Evolutionary conservation across 2,888 invertebrate genomes (phyloP), one percentile per base, ranked within the genome.

Genomic region (Sarcophaga rosellei): DNA sequence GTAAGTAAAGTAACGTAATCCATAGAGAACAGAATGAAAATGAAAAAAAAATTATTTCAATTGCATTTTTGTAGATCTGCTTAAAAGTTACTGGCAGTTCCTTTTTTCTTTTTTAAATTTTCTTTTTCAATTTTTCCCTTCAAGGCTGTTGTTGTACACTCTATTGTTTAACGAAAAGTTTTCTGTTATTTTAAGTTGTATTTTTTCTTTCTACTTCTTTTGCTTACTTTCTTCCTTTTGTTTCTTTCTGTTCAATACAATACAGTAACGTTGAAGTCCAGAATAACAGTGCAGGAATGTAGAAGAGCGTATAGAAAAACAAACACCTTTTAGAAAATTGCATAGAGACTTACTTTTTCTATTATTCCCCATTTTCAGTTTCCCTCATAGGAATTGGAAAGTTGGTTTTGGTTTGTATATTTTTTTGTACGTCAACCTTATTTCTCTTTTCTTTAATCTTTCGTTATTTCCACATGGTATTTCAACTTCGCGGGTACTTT

Each of bases 71-170:
- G 35, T 35, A 23, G 12, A 80, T 75, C 21, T 72, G 21, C 69
- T 69, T 53, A 20, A 96, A 90, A 96, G 97, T 92, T 95, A 96
- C 90, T 45, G 20, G 44, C 3, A 47, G 61, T 21, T 12, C 4
- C 53, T n/a, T 47, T 23, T 73, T 53, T 72, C 62, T 21, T 15
- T 57, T 35, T 25, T 44, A 25, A 25, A 15, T 69, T 23, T 53
- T 53, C 59, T 35, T 61, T 8, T 53, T 53, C 11, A 65, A 5
- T 15, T 21, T 57, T 69, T 1, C 47, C 20, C 63, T 57, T 45
- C 3, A 53, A 17, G 53, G 53, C 25, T 45, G 17, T 25, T 45
- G 17, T 66, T 35, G 8, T 35, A 35, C 35, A 35, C 35, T 73
- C 57, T 63, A 70, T 75, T 84, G 78, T 81, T 81, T 81, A 53